Evolutionary conservation across 2,888 invertebrate genomes (phyloP).

Genomic region (Dicycla oo): DNA sequence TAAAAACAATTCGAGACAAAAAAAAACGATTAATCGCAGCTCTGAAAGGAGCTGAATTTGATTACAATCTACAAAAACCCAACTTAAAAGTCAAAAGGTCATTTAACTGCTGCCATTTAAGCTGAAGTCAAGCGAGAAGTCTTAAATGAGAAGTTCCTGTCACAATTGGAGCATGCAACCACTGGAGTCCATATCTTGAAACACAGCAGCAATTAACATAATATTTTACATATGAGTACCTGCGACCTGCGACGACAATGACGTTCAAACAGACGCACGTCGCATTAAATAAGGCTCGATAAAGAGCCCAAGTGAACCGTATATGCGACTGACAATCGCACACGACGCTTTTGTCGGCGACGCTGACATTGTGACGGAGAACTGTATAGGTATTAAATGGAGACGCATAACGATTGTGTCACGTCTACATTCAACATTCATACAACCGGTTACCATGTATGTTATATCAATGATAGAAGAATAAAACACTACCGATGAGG

Average conservation of each 20-base stretch:
- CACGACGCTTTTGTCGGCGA: slow-evolving; percentile 62
- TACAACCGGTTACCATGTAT: slow-evolving; percentile 25
- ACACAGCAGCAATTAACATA: slow-evolving; percentile 58
- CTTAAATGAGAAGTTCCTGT: slow-evolving; percentile 40
- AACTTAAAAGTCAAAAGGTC: slow-evolving; percentile 14
- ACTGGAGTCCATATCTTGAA: slow-evolving; percentile 31
- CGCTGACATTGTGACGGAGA: slow-evolving; percentile 45
- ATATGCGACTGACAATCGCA: slow-evolving; percentile 67
- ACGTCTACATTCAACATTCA: slow-evolving; percentile 9
- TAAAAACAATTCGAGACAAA: background rate
- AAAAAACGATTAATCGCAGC: background rate
- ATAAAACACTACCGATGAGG: background rate
- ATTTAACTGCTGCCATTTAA: slow-evolving; percentile 27
- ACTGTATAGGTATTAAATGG: slow-evolving; percentile 48
- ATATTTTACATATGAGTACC: slow-evolving; percentile 59
- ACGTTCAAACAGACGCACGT: slow-evolving; percentile 59
- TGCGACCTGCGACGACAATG: slow-evolving; percentile 62
- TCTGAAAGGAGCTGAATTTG: slow-evolving; percentile 3
- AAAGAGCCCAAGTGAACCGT: slow-evolving; percentile 54
- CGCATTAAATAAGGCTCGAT: slow-evolving; percentile 56
- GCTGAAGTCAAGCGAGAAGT: slow-evolving; percentile 25
- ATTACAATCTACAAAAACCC: slow-evolving; percentile 1
- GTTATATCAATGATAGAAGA: slow-evolving; percentile 21
- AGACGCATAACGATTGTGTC: slow-evolving; percentile 21
- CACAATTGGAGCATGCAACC: slow-evolving; percentile 28